Percentiles rank a stretch among this genome's conserved stretches.
Evolutionary conservation across 2,113 vertebrate genomes (phyloP).

Genomic region (Gavia stellata): DNA sequence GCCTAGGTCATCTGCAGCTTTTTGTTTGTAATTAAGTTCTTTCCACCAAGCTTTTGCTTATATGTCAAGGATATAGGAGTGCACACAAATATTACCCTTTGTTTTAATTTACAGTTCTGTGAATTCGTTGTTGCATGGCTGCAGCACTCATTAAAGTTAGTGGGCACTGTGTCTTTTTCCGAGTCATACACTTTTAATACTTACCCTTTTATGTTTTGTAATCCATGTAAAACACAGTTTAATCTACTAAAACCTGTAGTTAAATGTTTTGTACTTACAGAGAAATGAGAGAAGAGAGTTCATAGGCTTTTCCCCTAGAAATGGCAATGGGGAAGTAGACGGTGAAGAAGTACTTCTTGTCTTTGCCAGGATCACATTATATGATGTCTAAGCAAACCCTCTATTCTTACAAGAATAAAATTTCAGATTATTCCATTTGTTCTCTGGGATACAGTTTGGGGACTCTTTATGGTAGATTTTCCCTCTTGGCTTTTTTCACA

Average conservation of each 20-base stretch:
- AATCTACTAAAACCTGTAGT: background rate
- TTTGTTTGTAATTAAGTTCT: background rate
- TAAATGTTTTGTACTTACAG: background rate
- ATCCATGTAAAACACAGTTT: background rate
- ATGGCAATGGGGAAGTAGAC: background rate
- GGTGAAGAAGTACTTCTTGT: background rate
- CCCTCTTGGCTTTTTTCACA: background rate
- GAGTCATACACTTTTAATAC: background rate
- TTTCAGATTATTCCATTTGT: background rate
- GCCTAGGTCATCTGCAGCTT: background rate
- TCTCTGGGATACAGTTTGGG: background rate
- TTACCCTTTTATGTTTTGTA: background rate
- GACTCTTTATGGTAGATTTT: background rate
- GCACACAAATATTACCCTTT: background rate
- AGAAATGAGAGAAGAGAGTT: background rate
- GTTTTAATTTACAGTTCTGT: background rate
- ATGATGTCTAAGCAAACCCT: background rate
- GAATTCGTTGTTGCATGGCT: background rate
- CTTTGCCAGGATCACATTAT: background rate
- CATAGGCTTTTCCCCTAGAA: background rate
- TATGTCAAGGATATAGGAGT: background rate
- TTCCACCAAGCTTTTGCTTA: background rate
- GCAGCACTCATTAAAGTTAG: background rate
- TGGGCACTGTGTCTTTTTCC: background rate
- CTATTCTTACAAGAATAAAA: background rate